phyloP scores from a whole-genome alignment of 1,140 invertebrate genomes.

The Papilio helenus region DNA sequence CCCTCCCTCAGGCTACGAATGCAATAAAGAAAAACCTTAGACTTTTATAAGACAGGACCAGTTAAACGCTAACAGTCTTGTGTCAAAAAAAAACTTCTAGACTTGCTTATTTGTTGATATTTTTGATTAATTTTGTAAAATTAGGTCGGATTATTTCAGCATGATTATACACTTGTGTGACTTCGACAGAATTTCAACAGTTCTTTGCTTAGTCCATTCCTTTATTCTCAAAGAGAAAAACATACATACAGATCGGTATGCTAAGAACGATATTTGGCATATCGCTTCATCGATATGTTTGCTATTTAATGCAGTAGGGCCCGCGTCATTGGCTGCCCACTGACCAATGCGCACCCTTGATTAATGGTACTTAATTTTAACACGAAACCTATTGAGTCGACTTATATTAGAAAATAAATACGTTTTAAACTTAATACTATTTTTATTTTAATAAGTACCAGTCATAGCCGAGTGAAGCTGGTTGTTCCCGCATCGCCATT shows the following conservation, averaged over 20 bases:
- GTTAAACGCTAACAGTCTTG: background rate
- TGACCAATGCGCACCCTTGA: conserved; percentile 16
- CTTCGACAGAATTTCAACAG: background rate
- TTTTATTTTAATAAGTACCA: too few relatives aligned
- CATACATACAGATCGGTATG: background rate
- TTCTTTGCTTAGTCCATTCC: background rate
- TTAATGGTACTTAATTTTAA: background rate
- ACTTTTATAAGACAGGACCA: background rate
- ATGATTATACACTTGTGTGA: background rate
- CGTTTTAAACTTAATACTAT: too few relatives aligned
- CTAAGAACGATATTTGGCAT: conserved; percentile 29
- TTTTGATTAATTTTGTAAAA: background rate
- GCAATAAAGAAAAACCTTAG: conserved; percentile 35
- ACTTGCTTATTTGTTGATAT: background rate
- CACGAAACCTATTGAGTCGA: background rate
- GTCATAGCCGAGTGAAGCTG: conserved; percentile 1
- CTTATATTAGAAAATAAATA: background rate
- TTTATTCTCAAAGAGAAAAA: background rate
- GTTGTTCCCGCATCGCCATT: background rate
- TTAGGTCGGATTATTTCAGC: too few relatives aligned
- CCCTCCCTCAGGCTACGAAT: background rate
- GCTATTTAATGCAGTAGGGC: conserved; percentile 1
- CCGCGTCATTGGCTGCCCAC: background rate
- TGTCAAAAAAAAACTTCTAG: background rate
- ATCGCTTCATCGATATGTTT: conserved; percentile 26